Evolutionary conservation across 1,140 invertebrate species (phyloP).

Genomic region (Conopomorpha cramerella): DNA sequence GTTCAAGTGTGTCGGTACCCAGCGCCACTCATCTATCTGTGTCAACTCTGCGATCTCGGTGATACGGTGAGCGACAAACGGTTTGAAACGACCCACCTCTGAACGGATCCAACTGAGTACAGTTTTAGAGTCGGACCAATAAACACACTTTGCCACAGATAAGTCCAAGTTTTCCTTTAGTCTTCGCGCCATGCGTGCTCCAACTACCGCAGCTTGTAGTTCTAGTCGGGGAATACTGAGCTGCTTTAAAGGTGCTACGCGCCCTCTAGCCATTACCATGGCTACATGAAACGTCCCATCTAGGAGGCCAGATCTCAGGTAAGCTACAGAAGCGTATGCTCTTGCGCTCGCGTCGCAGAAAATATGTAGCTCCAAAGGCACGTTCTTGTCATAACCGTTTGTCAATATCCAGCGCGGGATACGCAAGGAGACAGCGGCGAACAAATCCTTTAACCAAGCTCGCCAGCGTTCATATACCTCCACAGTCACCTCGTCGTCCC

Average conservation of each 20-base stretch:
- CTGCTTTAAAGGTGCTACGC: conserved; percentile 1
- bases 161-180: too few relatives aligned
- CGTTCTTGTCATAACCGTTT: too few relatives aligned
- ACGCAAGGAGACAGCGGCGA: not conserved
- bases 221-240: conserved; percentile 3
- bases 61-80: too few relatives aligned
- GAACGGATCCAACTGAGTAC: conserved; percentile 2
- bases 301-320: conserved; percentile 2
- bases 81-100: too few relatives aligned
- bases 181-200: too few relatives aligned
- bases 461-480: not conserved
- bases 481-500: not conserved
- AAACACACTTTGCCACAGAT: not conserved
- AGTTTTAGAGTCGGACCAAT: conserved; percentile 2
- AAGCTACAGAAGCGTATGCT: conserved; percentile 8
- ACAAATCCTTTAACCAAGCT: not conserved
- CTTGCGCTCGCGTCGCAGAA: conserved; percentile 6
- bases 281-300: too few relatives aligned
- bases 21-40: too few relatives aligned
- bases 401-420: not conserved
- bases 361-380: conserved; percentile 2
- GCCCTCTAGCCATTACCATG: not conserved
- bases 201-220: conserved; percentile 3
- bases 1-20: too few relatives aligned
- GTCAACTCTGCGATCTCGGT: too few relatives aligned